A percentile compares a stretch with the other conserved stretches of the same genome.
Conservation (phyloP, 2,113 vertebrate genomes). For the Strix uralensis region DNA sequence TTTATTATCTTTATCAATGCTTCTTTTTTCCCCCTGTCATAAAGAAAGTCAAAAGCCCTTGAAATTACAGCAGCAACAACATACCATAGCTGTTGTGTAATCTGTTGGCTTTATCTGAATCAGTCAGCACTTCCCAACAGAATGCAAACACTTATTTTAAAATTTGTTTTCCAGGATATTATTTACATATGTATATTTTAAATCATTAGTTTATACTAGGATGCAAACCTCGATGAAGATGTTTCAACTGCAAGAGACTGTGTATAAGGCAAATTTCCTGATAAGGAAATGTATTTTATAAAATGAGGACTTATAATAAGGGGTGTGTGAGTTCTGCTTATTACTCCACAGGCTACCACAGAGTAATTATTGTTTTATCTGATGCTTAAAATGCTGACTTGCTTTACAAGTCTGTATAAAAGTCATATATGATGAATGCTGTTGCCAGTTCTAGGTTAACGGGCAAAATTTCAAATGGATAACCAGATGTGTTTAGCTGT, state of each 20-base stretch:
- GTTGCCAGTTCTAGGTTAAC: not conserved
- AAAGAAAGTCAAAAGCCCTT: constrained; percentile 36
- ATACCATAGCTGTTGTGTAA: constrained; percentile 70
- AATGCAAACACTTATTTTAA: constrained; percentile 43
- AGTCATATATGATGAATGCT: not conserved
- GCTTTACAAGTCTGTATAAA: not conserved
- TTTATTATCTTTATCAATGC: constrained; percentile 54
- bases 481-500: not conserved
- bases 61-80: constrained; percentile 57
- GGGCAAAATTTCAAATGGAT: not conserved
- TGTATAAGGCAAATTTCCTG: not conserved
- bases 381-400: constrained; percentile 34
- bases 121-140: constrained; percentile 64
- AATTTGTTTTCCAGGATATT: not conserved
- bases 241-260: not conserved
- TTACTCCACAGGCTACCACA: not conserved
- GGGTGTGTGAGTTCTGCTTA: not conserved
- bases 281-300: not conserved
- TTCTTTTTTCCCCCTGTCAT: not conserved
- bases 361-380: constrained; percentile 6
- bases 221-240: not conserved
- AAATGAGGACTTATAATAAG: not conserved
- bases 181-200: not conserved
- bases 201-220: not conserved
- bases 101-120: constrained; percentile 62